These are phyloP conservation scores for Drymodes brunneopygia DNA, from an alignment of 2,113 vertebrate genomes.

Conservation along the genomic window DNA sequence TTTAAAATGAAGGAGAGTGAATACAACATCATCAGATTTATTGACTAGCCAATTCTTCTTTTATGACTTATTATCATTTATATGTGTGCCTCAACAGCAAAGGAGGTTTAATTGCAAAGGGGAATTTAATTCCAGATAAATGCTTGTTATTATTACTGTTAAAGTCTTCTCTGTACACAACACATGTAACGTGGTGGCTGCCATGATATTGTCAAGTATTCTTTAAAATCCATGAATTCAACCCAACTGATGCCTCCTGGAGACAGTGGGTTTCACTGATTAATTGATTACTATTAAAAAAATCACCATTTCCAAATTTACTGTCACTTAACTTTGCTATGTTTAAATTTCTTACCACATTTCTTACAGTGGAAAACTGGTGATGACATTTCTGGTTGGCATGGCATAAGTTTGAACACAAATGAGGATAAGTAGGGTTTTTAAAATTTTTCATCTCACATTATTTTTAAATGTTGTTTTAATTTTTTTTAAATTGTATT, in stretches of 20 bases:
- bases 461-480: background rate
- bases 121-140: background rate
- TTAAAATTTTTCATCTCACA: background rate
- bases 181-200: background rate
- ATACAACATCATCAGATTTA: background rate
- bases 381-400: background rate
- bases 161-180: background rate
- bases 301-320: background rate
- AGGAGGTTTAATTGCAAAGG: background rate
- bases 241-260: background rate
- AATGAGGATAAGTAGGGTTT: background rate
- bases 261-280: background rate
- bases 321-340: background rate
- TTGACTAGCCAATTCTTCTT: background rate
- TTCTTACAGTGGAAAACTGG: background rate
- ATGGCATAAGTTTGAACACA: background rate
- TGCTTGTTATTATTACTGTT: background rate
- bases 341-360: background rate
- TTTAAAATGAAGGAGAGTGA: background rate
- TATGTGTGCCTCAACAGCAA: background rate
- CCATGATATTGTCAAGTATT: background rate
- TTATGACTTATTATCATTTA: no score
- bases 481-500: background rate
- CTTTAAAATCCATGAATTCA: background rate
- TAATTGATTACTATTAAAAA: background rate